These are phyloP conservation scores for Colaptes auratus DNA, from an alignment of 2,113 vertebrate genomes.

Conservation along the genomic window DNA sequence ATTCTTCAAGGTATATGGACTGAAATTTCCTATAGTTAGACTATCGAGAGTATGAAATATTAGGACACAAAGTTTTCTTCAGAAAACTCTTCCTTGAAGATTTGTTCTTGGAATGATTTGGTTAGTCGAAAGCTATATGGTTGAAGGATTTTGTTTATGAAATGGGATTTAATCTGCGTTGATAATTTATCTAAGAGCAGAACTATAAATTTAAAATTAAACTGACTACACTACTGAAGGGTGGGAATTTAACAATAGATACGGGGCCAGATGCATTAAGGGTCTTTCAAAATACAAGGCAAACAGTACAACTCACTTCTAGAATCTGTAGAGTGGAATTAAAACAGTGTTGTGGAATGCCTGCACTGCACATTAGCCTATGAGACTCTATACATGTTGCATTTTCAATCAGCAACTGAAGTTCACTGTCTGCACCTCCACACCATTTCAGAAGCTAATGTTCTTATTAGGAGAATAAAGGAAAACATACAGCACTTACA, in stretches of 20 bases:
- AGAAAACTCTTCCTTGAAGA: not conserved
- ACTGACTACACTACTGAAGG: not conserved
- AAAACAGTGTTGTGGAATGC: not conserved
- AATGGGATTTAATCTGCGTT: not conserved
- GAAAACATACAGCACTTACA: constrained; percentile 75
- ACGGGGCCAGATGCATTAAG: not conserved
- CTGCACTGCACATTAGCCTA: not conserved
- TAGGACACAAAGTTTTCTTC: not conserved
- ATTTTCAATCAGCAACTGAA: not conserved
- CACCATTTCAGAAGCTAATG: not conserved
- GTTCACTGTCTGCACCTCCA: not conserved
- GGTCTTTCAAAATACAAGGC: not conserved
- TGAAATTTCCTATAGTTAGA: not conserved
- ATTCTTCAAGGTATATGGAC: not conserved
- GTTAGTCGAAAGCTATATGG: not conserved
- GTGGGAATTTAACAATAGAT: not conserved
- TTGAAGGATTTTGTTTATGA: not conserved
- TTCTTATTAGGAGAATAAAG: not conserved
- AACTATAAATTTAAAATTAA: not conserved
- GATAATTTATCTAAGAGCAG: not conserved
- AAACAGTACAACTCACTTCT: not conserved
- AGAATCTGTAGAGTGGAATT: not conserved
- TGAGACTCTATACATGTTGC: not conserved
- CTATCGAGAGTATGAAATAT: not conserved
- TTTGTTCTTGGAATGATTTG: not conserved